Conservation (phyloP, 2,113 vertebrate species). For the Apus apus region DNA sequence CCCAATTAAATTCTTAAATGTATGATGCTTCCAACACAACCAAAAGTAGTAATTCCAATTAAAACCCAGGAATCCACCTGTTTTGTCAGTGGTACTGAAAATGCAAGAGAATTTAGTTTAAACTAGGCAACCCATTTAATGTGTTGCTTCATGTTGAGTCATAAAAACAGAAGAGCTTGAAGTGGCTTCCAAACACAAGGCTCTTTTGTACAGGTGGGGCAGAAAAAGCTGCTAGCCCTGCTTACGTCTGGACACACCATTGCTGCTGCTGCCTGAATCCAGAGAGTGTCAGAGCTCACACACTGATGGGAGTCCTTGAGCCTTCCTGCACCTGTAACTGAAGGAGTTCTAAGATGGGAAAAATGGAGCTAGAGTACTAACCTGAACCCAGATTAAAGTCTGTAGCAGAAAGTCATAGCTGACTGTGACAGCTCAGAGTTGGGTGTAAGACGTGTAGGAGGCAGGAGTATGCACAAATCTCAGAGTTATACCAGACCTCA, state of each 20-base stretch:
- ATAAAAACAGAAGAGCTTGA: neutral
- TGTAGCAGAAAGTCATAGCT: neutral
- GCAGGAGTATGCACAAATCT: accelerated
- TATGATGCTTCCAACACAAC: neutral
- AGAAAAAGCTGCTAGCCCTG: conserved; percentile 11
- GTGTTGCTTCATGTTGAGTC: neutral
- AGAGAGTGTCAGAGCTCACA: neutral
- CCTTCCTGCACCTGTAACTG: neutral
- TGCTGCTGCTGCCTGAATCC: neutral
- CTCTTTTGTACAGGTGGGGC: neutral
- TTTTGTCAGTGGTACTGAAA: neutral
- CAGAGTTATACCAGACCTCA: neutral
- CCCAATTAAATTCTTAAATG: neutral
- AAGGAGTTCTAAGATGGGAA: neutral
- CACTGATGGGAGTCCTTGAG: neutral
- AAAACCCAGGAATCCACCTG: neutral
- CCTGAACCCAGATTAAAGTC: neutral
- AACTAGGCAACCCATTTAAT: neutral
- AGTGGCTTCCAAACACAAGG: neutral
- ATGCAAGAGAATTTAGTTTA: neutral
- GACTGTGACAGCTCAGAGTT: neutral
- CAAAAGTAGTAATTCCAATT: neutral
- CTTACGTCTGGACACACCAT: neutral
- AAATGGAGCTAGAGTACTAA: neutral
- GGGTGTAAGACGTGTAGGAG: neutral